phyloP scores from a whole-genome alignment of 2,113 vertebrate genomes.

The Lycaon pictus region DNA sequence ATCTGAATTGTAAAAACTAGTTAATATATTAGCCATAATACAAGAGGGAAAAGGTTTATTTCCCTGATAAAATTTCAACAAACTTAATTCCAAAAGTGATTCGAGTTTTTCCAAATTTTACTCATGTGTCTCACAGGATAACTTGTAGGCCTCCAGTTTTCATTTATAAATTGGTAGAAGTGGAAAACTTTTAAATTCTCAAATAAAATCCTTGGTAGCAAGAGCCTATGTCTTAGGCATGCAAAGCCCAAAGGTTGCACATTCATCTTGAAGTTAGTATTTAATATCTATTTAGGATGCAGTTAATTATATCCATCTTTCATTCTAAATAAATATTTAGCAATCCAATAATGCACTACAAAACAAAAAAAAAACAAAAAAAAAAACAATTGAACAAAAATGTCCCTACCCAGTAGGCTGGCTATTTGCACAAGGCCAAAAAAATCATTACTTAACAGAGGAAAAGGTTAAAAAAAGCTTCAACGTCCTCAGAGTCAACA shows the following conservation, averaged over 20 bases:
- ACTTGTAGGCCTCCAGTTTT: constrained; percentile 32
- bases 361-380: background rate
- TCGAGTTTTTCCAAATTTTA: background rate
- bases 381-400: constrained; percentile 53
- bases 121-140: background rate
- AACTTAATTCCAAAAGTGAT: background rate
- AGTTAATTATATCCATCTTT: constrained; percentile 63
- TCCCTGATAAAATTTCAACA: constrained; percentile 34
- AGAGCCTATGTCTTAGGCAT: background rate
- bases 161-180: constrained; percentile 28
- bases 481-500: background rate
- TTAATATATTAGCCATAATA: background rate
- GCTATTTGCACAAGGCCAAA: constrained; percentile 21
- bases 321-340: constrained; percentile 52
- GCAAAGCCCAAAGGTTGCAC: background rate
- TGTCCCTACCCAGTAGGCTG: background rate
- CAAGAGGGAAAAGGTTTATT: background rate
- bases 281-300: background rate
- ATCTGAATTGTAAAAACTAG: background rate
- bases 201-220: background rate
- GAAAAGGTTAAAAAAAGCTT: background rate
- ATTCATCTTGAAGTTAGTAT: constrained; percentile 47
- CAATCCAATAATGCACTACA: constrained; percentile 41
- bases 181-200: background rate
- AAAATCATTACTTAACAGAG: background rate